Evolutionary conservation across 1,140 invertebrate species (phyloP).

Genomic region (Drosophila suzukii): DNA sequence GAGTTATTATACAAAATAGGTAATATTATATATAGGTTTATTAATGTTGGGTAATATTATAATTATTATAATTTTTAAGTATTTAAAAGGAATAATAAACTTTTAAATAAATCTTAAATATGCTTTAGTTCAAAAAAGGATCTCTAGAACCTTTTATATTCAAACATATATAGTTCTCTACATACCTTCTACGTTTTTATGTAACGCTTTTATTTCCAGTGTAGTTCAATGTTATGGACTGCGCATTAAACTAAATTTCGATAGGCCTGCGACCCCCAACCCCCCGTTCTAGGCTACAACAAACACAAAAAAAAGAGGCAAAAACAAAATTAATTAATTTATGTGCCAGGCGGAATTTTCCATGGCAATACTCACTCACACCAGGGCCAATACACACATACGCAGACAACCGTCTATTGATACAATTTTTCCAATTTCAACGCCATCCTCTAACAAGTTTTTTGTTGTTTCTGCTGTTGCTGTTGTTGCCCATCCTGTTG

Average conservation of each 20-base stretch:
- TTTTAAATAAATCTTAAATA: too few species aligned
- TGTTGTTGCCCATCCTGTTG: constrained; percentile 34
- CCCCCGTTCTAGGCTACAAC: constrained; percentile 7
- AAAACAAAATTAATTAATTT: constrained; percentile 82
- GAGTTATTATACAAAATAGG: too few species aligned
- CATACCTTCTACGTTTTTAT: too few species aligned
- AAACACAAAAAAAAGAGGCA: constrained; percentile 48
- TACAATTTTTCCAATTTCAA: constrained; percentile 81
- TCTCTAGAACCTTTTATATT: too few species aligned
- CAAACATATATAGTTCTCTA: too few species aligned
- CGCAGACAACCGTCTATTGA: constrained; percentile 60
- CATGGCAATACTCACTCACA: constrained; percentile 65
- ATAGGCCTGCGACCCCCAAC: constrained; percentile 5
- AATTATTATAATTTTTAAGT: too few species aligned
- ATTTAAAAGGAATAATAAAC: too few species aligned
- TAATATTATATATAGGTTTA: too few species aligned
- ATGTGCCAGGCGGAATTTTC: constrained; percentile 74
- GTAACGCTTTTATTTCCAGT: neutral
- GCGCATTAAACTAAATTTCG: constrained; percentile 52
- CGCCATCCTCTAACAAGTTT: constrained; percentile 63
- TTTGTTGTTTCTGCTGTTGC: constrained; percentile 21
- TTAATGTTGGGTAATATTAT: too few species aligned
- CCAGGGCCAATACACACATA: constrained; percentile 18
- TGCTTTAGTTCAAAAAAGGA: too few species aligned
- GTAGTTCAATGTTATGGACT: constrained; percentile 39